Evolutionary conservation across 2,888 invertebrate species (phyloP).

Genomic region (Lottia scabra): DNA sequence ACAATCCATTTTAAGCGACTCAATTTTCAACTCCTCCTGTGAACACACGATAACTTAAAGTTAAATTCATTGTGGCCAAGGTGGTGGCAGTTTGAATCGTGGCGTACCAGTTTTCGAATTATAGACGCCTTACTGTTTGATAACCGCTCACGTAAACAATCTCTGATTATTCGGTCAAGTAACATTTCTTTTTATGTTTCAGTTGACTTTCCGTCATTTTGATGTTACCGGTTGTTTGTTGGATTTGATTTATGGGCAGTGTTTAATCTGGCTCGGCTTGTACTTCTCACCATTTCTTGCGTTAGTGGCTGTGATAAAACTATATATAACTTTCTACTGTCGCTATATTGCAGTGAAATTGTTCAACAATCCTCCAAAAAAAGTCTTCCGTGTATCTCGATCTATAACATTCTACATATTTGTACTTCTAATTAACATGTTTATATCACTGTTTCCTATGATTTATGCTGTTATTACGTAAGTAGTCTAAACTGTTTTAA

Average conservation of each 20-base stretch:
- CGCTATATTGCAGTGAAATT: conserved; percentile 44
- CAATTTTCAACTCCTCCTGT: too few relatives aligned
- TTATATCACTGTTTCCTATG: conserved; percentile 49
- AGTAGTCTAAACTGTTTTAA: conserved; percentile 23
- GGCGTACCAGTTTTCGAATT: too few relatives aligned
- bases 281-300: conserved; percentile 57
- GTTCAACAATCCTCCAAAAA: conserved; percentile 50
- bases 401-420: conserved; percentile 55
- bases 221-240: conserved; percentile 47
- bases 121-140: too few relatives aligned
- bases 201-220: conserved; percentile 46
- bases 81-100: too few relatives aligned
- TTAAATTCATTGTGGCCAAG: too few relatives aligned
- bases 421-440: conserved; percentile 49
- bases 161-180: too few relatives aligned
- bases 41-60: too few relatives aligned
- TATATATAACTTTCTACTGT: conserved; percentile 52
- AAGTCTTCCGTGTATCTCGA: conserved; percentile 53
- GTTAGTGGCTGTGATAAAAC: conserved; percentile 45
- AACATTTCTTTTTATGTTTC: conserved; percentile 15
- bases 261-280: conserved; percentile 56
- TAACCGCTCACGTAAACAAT: too few relatives aligned
- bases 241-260: conserved; percentile 57
- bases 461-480: conserved; percentile 51
- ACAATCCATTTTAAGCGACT: too few relatives aligned